phyloP scores from a whole-genome alignment of 2,888 invertebrate genomes.

The Chrysopilus asiliformis region DNA sequence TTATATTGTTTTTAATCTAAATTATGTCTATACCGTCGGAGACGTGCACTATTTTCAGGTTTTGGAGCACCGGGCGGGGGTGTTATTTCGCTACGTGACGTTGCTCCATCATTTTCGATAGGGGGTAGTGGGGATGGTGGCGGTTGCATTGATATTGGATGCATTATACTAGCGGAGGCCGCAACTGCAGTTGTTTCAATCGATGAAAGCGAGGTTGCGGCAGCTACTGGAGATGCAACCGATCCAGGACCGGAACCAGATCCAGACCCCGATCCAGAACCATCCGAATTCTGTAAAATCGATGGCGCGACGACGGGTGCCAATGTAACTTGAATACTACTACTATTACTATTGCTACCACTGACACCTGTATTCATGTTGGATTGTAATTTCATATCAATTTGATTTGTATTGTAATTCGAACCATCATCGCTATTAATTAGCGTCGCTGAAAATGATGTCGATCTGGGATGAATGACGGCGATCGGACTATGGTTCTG shows the following conservation, averaged over 20 bases:
- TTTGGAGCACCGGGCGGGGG: constrained; percentile 35
- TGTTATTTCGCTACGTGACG: constrained; percentile 27
- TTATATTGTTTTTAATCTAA: constrained; percentile 3
- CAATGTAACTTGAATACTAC: not conserved
- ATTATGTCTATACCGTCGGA: constrained; percentile 27
- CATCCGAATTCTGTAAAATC: not conserved
- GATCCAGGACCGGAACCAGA: not conserved
- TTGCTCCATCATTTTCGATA: constrained; percentile 17
- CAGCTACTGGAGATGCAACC: not conserved
- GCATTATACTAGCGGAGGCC: not conserved
- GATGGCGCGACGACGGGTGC: too few species aligned
- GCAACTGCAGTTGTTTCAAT: not conserved
- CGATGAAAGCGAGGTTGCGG: not conserved
- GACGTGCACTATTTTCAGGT: constrained; percentile 33
- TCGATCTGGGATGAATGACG: constrained; percentile 1
- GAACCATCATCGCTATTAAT: not conserved
- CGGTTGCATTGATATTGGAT: not conserved
- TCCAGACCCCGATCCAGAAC: not conserved
- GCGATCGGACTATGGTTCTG: constrained; percentile 1
- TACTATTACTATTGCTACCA: not conserved
- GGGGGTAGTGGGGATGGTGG: not conserved
- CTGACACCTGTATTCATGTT: constrained; percentile 5
- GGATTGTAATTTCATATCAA: constrained; percentile 15
- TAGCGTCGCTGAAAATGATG: too few species aligned
- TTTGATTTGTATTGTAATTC: constrained; percentile 11